Conservation (phyloP, 2,797 vertebrate genomes). For the Fringilla coelebs region DNA sequence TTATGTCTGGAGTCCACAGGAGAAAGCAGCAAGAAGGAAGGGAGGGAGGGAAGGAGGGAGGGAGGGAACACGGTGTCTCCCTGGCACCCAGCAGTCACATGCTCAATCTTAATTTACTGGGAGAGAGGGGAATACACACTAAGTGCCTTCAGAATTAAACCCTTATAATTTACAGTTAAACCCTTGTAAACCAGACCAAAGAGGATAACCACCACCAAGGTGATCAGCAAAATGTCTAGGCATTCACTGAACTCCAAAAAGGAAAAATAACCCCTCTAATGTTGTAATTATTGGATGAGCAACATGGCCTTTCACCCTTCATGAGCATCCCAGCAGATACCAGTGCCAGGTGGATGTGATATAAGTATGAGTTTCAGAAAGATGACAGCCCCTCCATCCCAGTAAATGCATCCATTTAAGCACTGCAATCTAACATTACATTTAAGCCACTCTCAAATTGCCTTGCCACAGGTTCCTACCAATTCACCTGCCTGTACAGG, state of each 20-base stretch:
- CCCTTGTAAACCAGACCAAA: not conserved
- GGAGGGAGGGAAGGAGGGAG: not conserved
- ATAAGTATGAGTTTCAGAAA: not conserved
- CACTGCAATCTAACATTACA: not conserved
- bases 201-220: not conserved
- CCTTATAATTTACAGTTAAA: not conserved
- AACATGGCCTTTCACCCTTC: not conserved
- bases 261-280: not conserved
- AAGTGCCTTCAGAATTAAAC: not conserved
- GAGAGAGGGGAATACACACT: not conserved
- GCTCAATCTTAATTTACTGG: not conserved
- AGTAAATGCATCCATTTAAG: not conserved
- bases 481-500: not conserved
- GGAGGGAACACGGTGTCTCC: fast-evolving
- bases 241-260: not conserved
- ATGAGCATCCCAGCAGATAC: not conserved
- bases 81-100: not conserved
- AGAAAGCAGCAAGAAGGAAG: not conserved
- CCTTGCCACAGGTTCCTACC: not conserved
- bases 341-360: not conserved
- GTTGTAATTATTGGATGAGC: not conserved
- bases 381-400: not conserved
- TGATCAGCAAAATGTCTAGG: not conserved
- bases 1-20: not conserved
- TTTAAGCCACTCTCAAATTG: not conserved